Base-by-base conservation (phyloP, 2,113 vertebrate species). In the Heteronetta atricapilla region DNA sequence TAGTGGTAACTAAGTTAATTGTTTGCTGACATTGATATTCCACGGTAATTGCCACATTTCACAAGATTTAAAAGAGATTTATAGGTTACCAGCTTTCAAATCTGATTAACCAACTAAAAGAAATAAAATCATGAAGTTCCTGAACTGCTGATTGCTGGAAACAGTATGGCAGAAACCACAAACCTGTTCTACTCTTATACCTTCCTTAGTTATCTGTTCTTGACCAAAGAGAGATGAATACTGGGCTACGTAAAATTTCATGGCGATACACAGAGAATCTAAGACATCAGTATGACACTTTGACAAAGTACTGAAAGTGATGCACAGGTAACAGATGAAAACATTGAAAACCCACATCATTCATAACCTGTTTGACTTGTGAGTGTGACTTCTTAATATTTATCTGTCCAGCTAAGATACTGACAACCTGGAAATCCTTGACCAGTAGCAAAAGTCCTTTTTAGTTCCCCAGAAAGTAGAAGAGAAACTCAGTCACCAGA, bases 361-460 rank as follows among this genome's bases (percentile, higher is more conserved):
- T 13, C 20, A 3, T 19, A 16, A 15, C 20, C 29, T 0, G 0
- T 3, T 10, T 40, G 16, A 21, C 14, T 88, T 3, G 0, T 1
- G 52, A 46, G 20, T 25, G 5, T 3, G n/a, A 33, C 38, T 26
- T 38, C 80, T 58, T n/a, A 5, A 3, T 6, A 33, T 7, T 11
- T 87, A 8, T 22, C 74, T 15, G 6, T 53, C 36, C 58, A 46
- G 31, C 18, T 58, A 31, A 25, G 4, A 3, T 22, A 16, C 38
- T 68, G 80, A 34, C 13, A 23, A 20, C 13, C 8, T 63, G 40
- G 31, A 91, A 72, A 62, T 52, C 14, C 34, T 23, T 13, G 42
- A 46, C 10, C 2, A 21, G n/a, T 9, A 6, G 15, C 13, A 13
- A 33, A 77, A 59, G 9, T 33, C 12, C 6, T 6, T 59, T 77